These are phyloP conservation scores for Cyanoramphus novaezelandiae DNA, from an alignment of 2,113 vertebrate species.

Conservation along the genomic window DNA sequence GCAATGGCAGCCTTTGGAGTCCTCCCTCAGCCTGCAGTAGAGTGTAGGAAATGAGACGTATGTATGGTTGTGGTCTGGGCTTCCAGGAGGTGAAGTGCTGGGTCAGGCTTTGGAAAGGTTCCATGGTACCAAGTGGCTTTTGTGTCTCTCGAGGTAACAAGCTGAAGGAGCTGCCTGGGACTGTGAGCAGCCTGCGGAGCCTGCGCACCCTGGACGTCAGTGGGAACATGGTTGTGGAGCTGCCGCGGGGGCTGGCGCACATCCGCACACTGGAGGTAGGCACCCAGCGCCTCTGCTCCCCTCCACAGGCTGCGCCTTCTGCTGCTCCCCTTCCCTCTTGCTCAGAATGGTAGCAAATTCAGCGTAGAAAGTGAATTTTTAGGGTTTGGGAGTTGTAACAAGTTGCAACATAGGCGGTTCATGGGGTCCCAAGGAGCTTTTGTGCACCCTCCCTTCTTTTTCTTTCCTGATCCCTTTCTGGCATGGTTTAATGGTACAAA, in stretches of 20 bases:
- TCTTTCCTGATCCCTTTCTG: neutral
- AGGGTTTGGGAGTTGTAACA: neutral
- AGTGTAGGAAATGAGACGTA: neutral
- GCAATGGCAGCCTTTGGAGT: neutral
- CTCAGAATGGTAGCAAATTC: neutral
- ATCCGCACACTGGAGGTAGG: constrained; percentile 85
- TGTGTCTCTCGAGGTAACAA: constrained; percentile 78
- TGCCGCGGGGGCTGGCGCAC: constrained; percentile 81
- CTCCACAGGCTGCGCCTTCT: neutral
- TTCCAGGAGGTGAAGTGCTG: neutral
- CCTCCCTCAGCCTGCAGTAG: accelerated
- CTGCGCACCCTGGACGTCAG: constrained; percentile 85
- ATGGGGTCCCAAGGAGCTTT: neutral
- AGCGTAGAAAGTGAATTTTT: neutral
- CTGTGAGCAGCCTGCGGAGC: constrained; percentile 78
- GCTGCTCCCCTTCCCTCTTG: neutral
- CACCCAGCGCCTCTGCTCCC: neutral
- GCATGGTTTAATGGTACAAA: neutral
- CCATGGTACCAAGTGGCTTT: accelerated
- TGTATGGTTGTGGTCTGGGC: accelerated
- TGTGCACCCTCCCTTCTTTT: neutral
- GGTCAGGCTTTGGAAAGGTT: neutral
- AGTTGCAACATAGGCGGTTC: neutral
- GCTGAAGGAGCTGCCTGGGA: constrained; percentile 80
- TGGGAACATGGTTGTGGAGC: constrained; percentile 78